phyloP scores from a whole-genome alignment of 2,888 invertebrate genomes.

The Athetis lepigone region DNA sequence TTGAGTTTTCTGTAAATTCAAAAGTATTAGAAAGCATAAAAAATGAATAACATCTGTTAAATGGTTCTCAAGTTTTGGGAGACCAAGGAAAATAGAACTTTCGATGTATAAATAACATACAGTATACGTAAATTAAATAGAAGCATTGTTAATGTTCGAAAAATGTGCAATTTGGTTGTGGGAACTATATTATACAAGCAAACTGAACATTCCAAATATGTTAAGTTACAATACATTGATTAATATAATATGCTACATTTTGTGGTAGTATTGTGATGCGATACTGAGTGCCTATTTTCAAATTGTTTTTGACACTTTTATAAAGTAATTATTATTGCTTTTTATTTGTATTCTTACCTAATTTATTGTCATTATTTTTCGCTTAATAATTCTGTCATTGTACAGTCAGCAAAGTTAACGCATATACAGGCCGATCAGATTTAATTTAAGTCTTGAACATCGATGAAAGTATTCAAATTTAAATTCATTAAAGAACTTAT shows the following conservation, averaged over 20 bases:
- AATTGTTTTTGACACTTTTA: background rate
- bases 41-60: too few relatives aligned
- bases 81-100: too few relatives aligned
- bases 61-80: too few relatives aligned
- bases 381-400: constrained; percentile 16
- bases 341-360: background rate
- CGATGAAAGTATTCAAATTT: too few relatives aligned
- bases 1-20: too few relatives aligned
- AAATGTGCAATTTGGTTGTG: constrained; percentile 39
- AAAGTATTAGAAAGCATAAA: too few relatives aligned
- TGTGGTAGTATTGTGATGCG: background rate
- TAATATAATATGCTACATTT: background rate
- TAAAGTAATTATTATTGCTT: background rate
- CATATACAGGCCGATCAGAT: too few relatives aligned
- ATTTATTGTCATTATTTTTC: constrained; percentile 8
- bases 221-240: constrained; percentile 16
- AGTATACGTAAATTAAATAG: constrained; percentile 34
- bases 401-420: too few relatives aligned
- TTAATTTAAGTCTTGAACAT: too few relatives aligned
- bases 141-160: constrained; percentile 15
- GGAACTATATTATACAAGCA: constrained; percentile 4
- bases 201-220: constrained; percentile 39
- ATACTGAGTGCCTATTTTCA: background rate
- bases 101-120: too few relatives aligned
- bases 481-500: too few relatives aligned